Conservation (phyloP, 1,140 invertebrate species). For the Pomacea maculata region DNA sequence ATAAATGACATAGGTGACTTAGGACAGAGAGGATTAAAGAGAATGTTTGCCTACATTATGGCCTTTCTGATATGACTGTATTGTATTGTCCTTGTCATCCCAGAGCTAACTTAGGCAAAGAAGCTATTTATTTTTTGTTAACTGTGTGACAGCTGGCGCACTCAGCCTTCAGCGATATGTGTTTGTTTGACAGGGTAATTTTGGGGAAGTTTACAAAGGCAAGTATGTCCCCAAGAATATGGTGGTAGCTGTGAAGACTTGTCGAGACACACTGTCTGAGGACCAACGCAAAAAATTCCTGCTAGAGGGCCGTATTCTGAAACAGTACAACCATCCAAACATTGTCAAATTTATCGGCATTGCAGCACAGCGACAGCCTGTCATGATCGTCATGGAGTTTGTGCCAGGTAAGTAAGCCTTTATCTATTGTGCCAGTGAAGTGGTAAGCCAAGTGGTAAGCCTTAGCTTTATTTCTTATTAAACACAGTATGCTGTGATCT, state of each 20-base stretch:
- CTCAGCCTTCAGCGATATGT: neutral
- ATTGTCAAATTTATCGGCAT: conserved; percentile 90
- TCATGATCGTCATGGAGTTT: conserved; percentile 99
- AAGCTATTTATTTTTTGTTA: neutral
- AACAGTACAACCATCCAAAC: conserved; percentile 97
- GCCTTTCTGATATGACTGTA: too few species aligned
- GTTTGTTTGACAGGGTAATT: conserved; percentile 82
- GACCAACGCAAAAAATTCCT: conserved; percentile 97
- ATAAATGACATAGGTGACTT: too few species aligned
- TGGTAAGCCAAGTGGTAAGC: neutral
- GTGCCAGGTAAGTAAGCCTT: conserved; percentile 77
- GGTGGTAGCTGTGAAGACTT: conserved; percentile 94
- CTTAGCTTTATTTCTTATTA: too few species aligned
- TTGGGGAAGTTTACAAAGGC: conserved; percentile 96
- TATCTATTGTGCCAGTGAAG: neutral
- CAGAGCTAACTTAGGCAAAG: neutral
- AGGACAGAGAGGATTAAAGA: too few species aligned
- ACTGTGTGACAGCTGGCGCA: neutral
- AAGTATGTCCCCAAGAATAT: conserved; percentile 80
- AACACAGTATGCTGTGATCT: too few species aligned
- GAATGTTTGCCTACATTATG: too few species aligned
- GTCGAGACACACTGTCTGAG: conserved; percentile 86
- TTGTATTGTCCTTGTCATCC: too few species aligned
- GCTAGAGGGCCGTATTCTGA: conserved; percentile 93
- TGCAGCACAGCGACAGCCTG: conserved; percentile 96